A percentile compares a stretch with the other conserved stretches of the same genome.
phyloP scores from a whole-genome alignment of 2,888 invertebrate genomes.

The Proisotoma minuta region DNA sequence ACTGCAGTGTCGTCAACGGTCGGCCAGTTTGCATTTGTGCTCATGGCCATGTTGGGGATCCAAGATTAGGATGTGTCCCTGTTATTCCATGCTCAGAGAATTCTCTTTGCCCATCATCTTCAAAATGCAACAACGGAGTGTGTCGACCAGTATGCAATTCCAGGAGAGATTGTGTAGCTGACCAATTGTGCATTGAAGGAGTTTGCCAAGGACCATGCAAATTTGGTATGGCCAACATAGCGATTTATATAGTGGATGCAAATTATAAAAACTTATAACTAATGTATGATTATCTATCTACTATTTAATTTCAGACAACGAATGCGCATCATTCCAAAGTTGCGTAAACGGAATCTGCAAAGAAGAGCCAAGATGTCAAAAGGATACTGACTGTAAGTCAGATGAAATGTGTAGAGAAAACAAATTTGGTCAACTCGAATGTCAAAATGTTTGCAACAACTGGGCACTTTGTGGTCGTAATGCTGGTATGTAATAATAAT shows the following conservation, averaged over 20 bases:
- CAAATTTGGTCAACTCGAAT: constrained; percentile 67
- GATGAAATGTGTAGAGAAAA: constrained; percentile 69
- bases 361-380: constrained; percentile 70
- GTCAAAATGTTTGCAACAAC: constrained; percentile 69
- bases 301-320: constrained; percentile 56
- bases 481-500: constrained; percentile 50
- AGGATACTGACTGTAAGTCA: constrained; percentile 66
- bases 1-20: constrained; percentile 71
- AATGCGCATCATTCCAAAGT: constrained; percentile 79
- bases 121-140: constrained; percentile 62
- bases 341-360: constrained; percentile 79
- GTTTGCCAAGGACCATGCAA: constrained; percentile 81
- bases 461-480: constrained; percentile 61
- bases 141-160: constrained; percentile 64
- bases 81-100: constrained; percentile 78
- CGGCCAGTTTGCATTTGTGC: constrained; percentile 73
- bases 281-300: background rate
- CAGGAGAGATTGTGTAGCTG: constrained; percentile 71
- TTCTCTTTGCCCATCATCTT: constrained; percentile 74
- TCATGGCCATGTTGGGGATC: constrained; percentile 66
- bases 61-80: constrained; percentile 75
- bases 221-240: constrained; percentile 48
- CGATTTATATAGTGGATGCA: too few species aligned
- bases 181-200: constrained; percentile 78
- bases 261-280: too few species aligned